Evolutionary conservation across 2,797 vertebrate genomes (phyloP), one percentile per base, ranked within the genome.

Genomic region (Antrozous pallidus): DNA sequence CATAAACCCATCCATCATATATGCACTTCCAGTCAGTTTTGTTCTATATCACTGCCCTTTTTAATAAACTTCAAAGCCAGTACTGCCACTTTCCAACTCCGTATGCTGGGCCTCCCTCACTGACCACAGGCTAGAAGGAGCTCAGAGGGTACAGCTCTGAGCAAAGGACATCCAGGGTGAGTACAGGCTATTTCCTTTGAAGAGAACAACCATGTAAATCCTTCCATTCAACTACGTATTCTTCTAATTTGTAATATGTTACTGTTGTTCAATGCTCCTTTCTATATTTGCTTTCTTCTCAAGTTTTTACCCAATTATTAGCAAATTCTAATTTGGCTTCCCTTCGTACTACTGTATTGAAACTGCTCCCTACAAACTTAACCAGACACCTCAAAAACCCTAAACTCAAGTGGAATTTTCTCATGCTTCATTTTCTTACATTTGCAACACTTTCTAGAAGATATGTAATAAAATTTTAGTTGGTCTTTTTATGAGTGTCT

Each of bases 31-130:
- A 4, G n/a, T 92, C 31, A 80, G 42, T 47, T 17, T 71, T 69
- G 26, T 36, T 94, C 61, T 49, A 5, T 58, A 36, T 78, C 61
- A 75, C 28, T 28, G 8, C 16, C 5, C 24, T 45, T 77, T 73
- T 71, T 28, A 40, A 78, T 63, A 80, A 89, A 79, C 18, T 81
- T 65, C n/a, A 47, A 86, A 83, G 56, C 36, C 14, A 92, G 71
- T 33, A 42, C 33, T 58, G 36, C 20, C 47, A 36, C 49, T 80
- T 33, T 51, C 31, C 20, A 17, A n/a, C 78, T 75, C 78, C 49
- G 69, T 83, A 5, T 33, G 14, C 28, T 26, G 31, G 22, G 42
- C 28, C 40, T 40, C 71, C 49, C 65, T 56, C 2, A 67, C 0
- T 63, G 63, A 63, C 38, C 6, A 0, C 2, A 28, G 65, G 18